Conservation (phyloP, 2,113 vertebrate genomes). For the Tetrax tetrax region DNA sequence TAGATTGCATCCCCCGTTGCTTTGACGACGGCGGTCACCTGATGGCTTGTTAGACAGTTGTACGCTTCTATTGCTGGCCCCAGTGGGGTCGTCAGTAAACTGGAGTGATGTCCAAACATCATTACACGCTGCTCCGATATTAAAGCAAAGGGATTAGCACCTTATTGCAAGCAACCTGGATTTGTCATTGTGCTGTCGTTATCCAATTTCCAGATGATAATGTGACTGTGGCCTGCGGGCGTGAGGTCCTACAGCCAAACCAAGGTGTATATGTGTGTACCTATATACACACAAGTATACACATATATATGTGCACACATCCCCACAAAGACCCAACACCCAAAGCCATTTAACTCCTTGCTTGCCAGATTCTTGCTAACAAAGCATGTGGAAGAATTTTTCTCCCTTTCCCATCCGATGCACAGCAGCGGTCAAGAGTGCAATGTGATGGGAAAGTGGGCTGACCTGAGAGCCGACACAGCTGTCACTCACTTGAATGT, state of each 20-base stretch:
- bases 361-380: background rate
- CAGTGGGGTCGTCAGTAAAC: slow-evolving; percentile 92
- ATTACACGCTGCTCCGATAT: slow-evolving; percentile 94
- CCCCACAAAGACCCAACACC: slow-evolving; percentile 1
- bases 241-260: slow-evolving; percentile 79
- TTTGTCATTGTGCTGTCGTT: slow-evolving; percentile 99
- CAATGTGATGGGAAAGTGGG: accelerated
- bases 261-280: background rate
- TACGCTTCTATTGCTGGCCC: slow-evolving; percentile 85
- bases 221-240: slow-evolving; percentile 86
- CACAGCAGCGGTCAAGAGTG: accelerated
- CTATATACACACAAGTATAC: background rate
- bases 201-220: slow-evolving; percentile 96
- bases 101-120: slow-evolving; percentile 93
- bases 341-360: slow-evolving; percentile 57
- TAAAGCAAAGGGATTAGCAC: slow-evolving; percentile 98
- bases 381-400: slow-evolving; percentile 60
- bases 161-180: slow-evolving; percentile 99
- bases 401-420: background rate
- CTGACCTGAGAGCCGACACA: background rate
- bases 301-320: background rate
- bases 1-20: slow-evolving; percentile 91
- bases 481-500: background rate
- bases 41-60: slow-evolving; percentile 85
- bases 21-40: slow-evolving; percentile 86